phyloP scores from a whole-genome alignment of 2,888 invertebrate species.

The Hermodice carunculata region DNA sequence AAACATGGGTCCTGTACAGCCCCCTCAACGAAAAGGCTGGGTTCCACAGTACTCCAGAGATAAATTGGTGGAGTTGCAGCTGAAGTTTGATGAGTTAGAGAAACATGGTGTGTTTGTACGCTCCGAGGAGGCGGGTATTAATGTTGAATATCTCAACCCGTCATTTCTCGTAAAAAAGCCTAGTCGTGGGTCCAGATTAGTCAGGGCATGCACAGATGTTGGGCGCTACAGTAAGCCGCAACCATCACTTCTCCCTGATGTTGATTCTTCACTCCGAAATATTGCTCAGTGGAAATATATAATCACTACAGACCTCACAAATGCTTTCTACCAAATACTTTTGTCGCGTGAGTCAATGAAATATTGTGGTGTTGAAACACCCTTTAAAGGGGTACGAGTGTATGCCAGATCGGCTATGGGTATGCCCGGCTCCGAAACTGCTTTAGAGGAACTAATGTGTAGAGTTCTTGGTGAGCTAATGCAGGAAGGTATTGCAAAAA shows the following conservation, averaged over 20 bases:
- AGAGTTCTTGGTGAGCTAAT: conserved; percentile 31
- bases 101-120: conserved; percentile 25
- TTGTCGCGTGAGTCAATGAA: conserved; percentile 22
- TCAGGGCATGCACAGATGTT: not conserved
- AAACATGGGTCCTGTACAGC: conserved; percentile 36
- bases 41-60: conserved; percentile 39
- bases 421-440: conserved; percentile 10
- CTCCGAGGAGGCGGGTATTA: conserved; percentile 34
- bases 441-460: conserved; percentile 22
- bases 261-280: conserved; percentile 7
- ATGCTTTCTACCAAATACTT: conserved; percentile 42
- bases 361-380: conserved; percentile 29
- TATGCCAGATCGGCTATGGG: conserved; percentile 31
- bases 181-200: not conserved
- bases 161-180: conserved; percentile 15
- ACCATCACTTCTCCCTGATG: conserved; percentile 13
- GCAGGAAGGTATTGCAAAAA: conserved; percentile 35
- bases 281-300: conserved; percentile 20
- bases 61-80: conserved; percentile 34
- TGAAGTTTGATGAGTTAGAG: conserved; percentile 41
- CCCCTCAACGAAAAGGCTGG: conserved; percentile 38
- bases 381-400: conserved; percentile 36
- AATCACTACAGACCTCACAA: not conserved
- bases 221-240: not conserved
- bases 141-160: conserved; percentile 44